Conservation (phyloP, 2,888 invertebrate genomes). For the Drosophila robusta region DNA sequence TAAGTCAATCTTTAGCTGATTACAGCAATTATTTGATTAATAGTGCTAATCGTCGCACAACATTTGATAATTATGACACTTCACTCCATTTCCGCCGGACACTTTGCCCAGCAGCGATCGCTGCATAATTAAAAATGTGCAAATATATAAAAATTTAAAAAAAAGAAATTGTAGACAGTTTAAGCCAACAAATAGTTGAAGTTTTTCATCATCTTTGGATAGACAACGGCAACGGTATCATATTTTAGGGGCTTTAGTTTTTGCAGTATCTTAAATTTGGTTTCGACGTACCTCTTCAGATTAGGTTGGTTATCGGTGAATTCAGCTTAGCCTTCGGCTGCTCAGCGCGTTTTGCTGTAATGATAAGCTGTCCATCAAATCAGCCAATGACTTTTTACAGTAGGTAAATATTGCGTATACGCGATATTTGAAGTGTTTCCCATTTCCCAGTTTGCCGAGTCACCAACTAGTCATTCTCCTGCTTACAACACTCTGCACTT, state of each 20-base stretch:
- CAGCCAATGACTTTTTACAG: conserved; percentile 42
- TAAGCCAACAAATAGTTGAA: background rate
- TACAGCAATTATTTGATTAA: conserved; percentile 44
- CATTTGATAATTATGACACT: conserved; percentile 32
- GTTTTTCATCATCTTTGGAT: no score
- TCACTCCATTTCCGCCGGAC: conserved; percentile 11
- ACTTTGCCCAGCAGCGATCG: background rate
- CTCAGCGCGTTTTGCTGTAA: conserved; percentile 3
- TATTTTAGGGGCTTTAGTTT: background rate
- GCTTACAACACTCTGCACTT: no score
- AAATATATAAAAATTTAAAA: background rate
- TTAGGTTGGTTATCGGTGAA: conserved; percentile 5
- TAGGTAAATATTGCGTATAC: background rate
- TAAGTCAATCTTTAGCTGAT: conserved; percentile 33
- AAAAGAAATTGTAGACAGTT: background rate
- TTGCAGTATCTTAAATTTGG: background rate
- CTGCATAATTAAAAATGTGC: background rate
- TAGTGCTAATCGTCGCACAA: conserved; percentile 15
- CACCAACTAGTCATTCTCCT: background rate
- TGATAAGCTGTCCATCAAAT: conserved; percentile 39
- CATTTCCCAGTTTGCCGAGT: no score
- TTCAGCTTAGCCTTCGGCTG: conserved; percentile 4
- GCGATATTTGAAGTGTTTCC: conserved; percentile 2
- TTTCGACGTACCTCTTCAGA: conserved; percentile 15
- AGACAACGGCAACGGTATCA: no score